Conservation (phyloP, 2,113 vertebrate species). For the Catharus minimus region DNA sequence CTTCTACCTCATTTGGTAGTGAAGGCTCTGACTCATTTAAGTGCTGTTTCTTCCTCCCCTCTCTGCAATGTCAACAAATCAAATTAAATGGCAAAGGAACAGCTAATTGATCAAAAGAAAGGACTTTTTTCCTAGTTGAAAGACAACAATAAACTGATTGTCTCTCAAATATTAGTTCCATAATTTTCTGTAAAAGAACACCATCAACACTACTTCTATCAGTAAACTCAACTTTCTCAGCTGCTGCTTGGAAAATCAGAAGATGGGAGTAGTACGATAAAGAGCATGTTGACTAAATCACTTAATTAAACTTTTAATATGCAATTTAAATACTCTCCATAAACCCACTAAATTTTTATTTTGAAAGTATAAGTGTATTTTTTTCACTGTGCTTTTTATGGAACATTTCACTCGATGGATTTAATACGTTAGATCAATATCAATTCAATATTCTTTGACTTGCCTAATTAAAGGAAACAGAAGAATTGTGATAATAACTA, state of each 20-base stretch:
- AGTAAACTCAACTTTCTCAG: not conserved
- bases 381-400: conserved; percentile 41
- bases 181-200: not conserved
- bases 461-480: conserved; percentile 72
- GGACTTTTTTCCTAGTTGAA: not conserved
- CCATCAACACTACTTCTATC: not conserved
- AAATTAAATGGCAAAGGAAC: not conserved
- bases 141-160: not conserved
- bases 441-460: conserved; percentile 51
- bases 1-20: not conserved
- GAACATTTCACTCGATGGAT: conserved; percentile 42
- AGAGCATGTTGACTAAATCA: not conserved
- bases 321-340: not conserved
- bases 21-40: not conserved
- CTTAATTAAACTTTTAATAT: conserved; percentile 21
- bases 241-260: not conserved
- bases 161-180: not conserved
- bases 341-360: conserved; percentile 8
- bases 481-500: conserved; percentile 61
- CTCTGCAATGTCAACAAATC: not conserved
- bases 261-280: not conserved
- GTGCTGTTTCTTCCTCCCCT: not conserved
- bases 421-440: conserved; percentile 63
- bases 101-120: not conserved
- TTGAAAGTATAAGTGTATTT: not conserved